Conservation (phyloP, 2,888 invertebrate genomes). For the Charanyca ferruginea region DNA sequence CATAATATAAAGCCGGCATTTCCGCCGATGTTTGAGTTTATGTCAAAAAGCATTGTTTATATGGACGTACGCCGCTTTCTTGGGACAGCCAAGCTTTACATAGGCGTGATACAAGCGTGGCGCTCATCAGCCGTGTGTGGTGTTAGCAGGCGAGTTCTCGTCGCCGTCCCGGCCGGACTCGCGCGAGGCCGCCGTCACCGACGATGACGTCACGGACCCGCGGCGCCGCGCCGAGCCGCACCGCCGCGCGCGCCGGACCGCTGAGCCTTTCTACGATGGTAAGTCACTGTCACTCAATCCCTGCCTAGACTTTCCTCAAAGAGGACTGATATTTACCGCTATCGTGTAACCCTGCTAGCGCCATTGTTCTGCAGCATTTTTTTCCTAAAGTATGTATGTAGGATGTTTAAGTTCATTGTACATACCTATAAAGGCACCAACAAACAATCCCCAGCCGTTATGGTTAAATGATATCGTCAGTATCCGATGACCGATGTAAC, state of each 20-base stretch:
- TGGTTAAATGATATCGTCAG: too few relatives aligned
- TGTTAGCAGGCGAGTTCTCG: constrained; percentile 77
- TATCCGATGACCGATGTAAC: too few relatives aligned
- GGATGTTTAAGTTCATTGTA: too few relatives aligned
- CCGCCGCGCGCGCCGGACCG: constrained; percentile 63
- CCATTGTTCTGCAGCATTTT: too few relatives aligned
- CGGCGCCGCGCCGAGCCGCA: constrained; percentile 66
- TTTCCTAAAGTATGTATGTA: too few relatives aligned
- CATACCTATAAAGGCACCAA: neutral
- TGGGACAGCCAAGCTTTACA: neutral
- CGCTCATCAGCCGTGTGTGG: constrained; percentile 14
- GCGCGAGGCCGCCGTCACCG: constrained; percentile 81
- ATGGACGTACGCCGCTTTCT: constrained; percentile 1
- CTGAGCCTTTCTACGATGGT: constrained; percentile 80
- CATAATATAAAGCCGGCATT: neutral
- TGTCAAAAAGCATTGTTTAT: neutral
- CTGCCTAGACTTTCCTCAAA: neutral
- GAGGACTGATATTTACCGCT: too few relatives aligned
- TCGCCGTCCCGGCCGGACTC: constrained; percentile 82
- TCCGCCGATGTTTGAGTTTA: too few relatives aligned
- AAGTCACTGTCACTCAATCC: constrained; percentile 32
- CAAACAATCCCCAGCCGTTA: too few relatives aligned
- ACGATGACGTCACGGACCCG: constrained; percentile 76
- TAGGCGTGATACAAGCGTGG: neutral
- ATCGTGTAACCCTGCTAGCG: too few relatives aligned